Conservation (phyloP, 2,113 vertebrate species). For the Tricholaema leucomelas region DNA sequence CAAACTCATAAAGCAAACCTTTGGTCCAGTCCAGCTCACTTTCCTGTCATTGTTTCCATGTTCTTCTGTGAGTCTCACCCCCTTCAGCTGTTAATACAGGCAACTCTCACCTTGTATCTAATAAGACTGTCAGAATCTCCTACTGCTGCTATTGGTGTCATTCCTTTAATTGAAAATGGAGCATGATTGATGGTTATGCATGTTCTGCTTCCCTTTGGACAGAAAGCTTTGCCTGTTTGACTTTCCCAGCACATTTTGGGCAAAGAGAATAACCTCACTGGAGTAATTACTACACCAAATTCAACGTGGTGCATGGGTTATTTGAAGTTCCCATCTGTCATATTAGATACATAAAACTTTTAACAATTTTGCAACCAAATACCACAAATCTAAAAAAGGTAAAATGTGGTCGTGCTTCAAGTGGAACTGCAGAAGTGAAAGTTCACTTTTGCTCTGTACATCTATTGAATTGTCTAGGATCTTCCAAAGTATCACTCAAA, state of each 20-base stretch:
- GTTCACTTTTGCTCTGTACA: background rate
- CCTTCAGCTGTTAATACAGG: constrained; percentile 50
- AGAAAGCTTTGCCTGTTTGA: constrained; percentile 24
- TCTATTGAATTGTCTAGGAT: background rate
- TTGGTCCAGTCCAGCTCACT: constrained; percentile 56
- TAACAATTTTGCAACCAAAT: background rate
- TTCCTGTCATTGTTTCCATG: constrained; percentile 50
- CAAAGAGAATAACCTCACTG: background rate
- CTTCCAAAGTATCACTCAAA: background rate
- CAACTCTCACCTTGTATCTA: constrained; percentile 32
- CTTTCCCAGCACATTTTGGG: constrained; percentile 39
- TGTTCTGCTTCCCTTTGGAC: constrained; percentile 21
- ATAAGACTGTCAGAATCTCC: constrained; percentile 47
- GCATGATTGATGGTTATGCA: constrained; percentile 60
- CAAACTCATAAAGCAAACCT: background rate
- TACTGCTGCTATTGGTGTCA: constrained; percentile 22
- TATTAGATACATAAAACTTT: background rate
- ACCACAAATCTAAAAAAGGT: background rate
- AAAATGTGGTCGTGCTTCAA: background rate
- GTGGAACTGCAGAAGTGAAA: background rate
- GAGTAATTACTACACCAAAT: constrained; percentile 10
- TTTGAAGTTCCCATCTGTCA: background rate
- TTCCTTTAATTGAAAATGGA: constrained; percentile 68
- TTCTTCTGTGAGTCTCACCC: constrained; percentile 44
- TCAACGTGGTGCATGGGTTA: background rate